A percentile compares a stretch with the other conserved stretches of the same genome.
These are phyloP conservation scores for sheep (Ovis aries) DNA, from an alignment of 2,113 vertebrate genomes.

Conservation along the genomic window ARS-UI_Ramb_v3.0 NC_056056.1:15656501-15657000, in stretches of 20 bases:
- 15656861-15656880: constrained; percentile 70
- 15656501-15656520: accelerated
- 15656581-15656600: background rate
- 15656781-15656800: background rate
- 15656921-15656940: constrained; percentile 72
- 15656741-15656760: background rate
- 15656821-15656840: constrained; percentile 59
- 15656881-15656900: constrained; percentile 70
- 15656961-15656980: constrained; percentile 32
- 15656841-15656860: constrained; percentile 18
- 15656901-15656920: constrained; percentile 48
- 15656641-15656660: background rate
- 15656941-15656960: constrained; percentile 41
- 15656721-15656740: background rate
- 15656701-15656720: background rate
- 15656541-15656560: accelerated
- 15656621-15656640: background rate
- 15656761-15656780: background rate
- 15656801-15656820: background rate
- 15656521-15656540: background rate
- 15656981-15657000: background rate
- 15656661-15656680: background rate
- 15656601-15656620: background rate
- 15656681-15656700: background rate
- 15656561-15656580: accelerated